Percentiles rank a stretch among this genome's conserved stretches.
Conservation (phyloP, 2,113 vertebrate species). For the Perognathus longimembris region DNA sequence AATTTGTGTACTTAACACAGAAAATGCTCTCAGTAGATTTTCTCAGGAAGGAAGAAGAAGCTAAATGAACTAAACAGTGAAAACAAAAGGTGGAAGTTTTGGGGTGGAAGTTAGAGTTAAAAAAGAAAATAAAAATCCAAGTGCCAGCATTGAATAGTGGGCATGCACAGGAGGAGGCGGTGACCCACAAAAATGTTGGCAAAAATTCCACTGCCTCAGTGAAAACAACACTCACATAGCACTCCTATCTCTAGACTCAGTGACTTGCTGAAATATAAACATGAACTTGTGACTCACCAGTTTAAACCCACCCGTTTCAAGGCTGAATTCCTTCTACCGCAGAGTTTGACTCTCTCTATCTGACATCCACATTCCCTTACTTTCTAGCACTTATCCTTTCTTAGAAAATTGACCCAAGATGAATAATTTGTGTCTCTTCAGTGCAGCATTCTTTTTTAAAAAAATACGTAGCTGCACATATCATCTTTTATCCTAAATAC, state of each 20-base stretch:
- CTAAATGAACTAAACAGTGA: not conserved
- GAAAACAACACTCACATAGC: not conserved
- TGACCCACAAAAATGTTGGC: not conserved
- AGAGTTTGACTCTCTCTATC: not conserved
- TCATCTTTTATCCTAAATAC: not conserved
- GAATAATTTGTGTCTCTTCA: not conserved
- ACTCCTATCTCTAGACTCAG: not conserved
- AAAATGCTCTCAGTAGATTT: not conserved
- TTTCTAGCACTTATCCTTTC: not conserved
- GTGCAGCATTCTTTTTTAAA: not conserved
- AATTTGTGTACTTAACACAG: not conserved
- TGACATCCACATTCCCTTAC: not conserved
- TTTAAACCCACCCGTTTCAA: not conserved
- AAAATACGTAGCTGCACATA: not conserved
- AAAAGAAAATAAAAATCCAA: conserved; percentile 5
- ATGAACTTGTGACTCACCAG: not conserved
- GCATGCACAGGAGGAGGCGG: not conserved
- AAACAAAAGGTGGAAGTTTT: not conserved
- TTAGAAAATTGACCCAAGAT: not conserved
- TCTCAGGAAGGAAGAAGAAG: not conserved
- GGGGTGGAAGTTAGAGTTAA: not conserved
- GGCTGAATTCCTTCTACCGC: not conserved
- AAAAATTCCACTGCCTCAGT: not conserved
- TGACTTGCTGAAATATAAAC: not conserved
- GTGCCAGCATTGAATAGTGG: not conserved